phyloP scores from a whole-genome alignment of 1,140 invertebrate genomes.

The Papilio dardanus region DNA sequence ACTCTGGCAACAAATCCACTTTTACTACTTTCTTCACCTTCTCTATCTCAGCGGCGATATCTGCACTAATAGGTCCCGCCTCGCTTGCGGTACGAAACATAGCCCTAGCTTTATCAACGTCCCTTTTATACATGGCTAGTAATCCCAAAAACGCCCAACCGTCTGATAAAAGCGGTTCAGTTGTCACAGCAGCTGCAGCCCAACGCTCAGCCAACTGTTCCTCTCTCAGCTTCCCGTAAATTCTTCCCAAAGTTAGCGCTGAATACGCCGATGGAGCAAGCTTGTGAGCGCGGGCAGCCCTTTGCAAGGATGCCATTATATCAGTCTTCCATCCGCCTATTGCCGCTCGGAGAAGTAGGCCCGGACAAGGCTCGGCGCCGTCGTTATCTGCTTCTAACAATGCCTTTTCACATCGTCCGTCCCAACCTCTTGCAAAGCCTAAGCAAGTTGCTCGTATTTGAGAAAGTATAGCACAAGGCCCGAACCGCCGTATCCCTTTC shows the following conservation, averaged over 20 bases:
- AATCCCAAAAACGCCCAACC: conserved; percentile 70
- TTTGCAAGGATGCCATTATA: conserved; percentile 58
- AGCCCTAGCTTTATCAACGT: conserved; percentile 59
- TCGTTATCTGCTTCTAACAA: conserved; percentile 59
- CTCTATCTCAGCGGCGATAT: conserved; percentile 62
- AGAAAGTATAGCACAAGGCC: conserved; percentile 64
- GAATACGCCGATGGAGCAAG: conserved; percentile 63
- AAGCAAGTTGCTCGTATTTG: conserved; percentile 67
- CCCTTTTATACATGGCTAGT: conserved; percentile 60
- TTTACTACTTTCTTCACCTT: conserved; percentile 55
- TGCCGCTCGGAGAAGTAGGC: conserved; percentile 61
- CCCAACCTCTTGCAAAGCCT: conserved; percentile 59
- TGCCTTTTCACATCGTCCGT: conserved; percentile 64
- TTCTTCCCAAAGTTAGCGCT: conserved; percentile 60
- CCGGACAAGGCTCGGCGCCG: conserved; percentile 56
- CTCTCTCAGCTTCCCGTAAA: conserved; percentile 59
- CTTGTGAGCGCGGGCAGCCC: conserved; percentile 69
- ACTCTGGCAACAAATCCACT: conserved; percentile 57
- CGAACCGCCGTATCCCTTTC: conserved; percentile 60
- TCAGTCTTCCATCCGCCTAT: conserved; percentile 53
- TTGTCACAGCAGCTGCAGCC: conserved; percentile 64
- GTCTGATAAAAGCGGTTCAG: conserved; percentile 66
- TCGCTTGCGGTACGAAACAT: conserved; percentile 71
- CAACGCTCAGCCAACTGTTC: conserved; percentile 63
- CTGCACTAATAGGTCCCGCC: conserved; percentile 60